phyloP scores from a whole-genome alignment of 2,888 invertebrate genomes.

The Nomada hirtipes region DNA sequence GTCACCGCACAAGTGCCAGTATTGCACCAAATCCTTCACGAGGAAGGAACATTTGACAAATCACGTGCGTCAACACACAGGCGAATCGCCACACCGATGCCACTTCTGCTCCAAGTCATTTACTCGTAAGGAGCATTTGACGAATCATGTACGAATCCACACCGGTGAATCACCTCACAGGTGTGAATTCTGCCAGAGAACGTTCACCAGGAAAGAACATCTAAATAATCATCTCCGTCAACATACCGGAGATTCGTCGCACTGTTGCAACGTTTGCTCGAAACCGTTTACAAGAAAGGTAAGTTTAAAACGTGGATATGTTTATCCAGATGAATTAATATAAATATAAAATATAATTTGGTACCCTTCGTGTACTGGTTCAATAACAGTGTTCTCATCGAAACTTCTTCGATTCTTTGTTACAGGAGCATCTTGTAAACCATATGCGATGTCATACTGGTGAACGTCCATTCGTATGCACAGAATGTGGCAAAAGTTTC shows the following conservation, averaged over 20 bases:
- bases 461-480: slow-evolving; percentile 93
- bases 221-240: slow-evolving; percentile 90
- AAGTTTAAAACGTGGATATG: slow-evolving; percentile 29
- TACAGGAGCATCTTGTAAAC: slow-evolving; percentile 88
- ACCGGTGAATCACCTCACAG: slow-evolving; percentile 89
- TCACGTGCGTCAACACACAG: slow-evolving; percentile 94
- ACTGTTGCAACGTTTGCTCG: slow-evolving; percentile 90
- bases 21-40: slow-evolving; percentile 92
- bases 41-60: slow-evolving; percentile 93
- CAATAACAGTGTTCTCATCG: not conserved
- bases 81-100: slow-evolving; percentile 94
- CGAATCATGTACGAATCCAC: slow-evolving; percentile 90
- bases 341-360: not conserved
- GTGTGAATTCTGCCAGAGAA: slow-evolving; percentile 90
- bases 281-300: slow-evolving; percentile 90
- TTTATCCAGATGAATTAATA: no score
- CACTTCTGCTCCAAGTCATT: slow-evolving; percentile 94
- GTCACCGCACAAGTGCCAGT: slow-evolving; percentile 91
- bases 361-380: not conserved
- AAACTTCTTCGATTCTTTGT: slow-evolving; percentile 28
- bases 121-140: slow-evolving; percentile 94
- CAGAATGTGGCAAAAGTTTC: slow-evolving; percentile 94
- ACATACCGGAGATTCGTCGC: slow-evolving; percentile 90
- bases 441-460: slow-evolving; percentile 92
- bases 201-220: slow-evolving; percentile 90